phyloP scores from a whole-genome alignment of 1,140 invertebrate species.

The Cherax destructor region DNA sequence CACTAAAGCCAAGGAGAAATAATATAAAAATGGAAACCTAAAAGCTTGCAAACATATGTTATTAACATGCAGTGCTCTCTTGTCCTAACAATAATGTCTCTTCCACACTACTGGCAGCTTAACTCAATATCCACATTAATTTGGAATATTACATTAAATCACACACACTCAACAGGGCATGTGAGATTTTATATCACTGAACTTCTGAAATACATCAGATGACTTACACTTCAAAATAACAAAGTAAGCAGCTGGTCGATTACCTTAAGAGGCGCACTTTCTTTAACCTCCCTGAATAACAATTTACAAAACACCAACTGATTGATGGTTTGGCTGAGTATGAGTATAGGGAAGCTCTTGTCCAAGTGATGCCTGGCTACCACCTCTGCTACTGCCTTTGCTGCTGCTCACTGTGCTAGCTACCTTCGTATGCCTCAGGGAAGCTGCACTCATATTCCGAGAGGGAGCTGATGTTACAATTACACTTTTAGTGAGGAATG shows the following conservation, averaged over 20 bases:
- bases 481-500: slow-evolving; percentile 47
- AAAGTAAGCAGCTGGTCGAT: background rate
- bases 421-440: slow-evolving; percentile 47
- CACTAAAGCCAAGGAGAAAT: slow-evolving; percentile 16
- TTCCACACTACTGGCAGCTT: slow-evolving; percentile 59
- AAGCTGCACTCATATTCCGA: slow-evolving; percentile 25
- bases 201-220: slow-evolving; percentile 34
- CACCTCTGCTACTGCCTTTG: slow-evolving; percentile 24
- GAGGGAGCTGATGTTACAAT: slow-evolving; percentile 36
- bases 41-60: slow-evolving; percentile 20
- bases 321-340: slow-evolving; percentile 46
- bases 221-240: slow-evolving; percentile 30
- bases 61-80: slow-evolving; percentile 44
- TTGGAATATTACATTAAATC: slow-evolving; percentile 59
- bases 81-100: slow-evolving; percentile 22
- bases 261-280: background rate
- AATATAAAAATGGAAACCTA: slow-evolving; percentile 10
- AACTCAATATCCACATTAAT: slow-evolving; percentile 52
- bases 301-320: slow-evolving; percentile 46
- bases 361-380: slow-evolving; percentile 41
- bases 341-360: slow-evolving; percentile 38
- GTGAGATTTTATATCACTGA: slow-evolving; percentile 32
- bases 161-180: slow-evolving; percentile 47
- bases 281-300: slow-evolving; percentile 11
- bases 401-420: slow-evolving; percentile 34